Percentiles rank a stretch among this genome's conserved stretches.
phyloP scores from a whole-genome alignment of 2,113 vertebrate genomes.

The Paracanthobrama guichenoti region DNA sequence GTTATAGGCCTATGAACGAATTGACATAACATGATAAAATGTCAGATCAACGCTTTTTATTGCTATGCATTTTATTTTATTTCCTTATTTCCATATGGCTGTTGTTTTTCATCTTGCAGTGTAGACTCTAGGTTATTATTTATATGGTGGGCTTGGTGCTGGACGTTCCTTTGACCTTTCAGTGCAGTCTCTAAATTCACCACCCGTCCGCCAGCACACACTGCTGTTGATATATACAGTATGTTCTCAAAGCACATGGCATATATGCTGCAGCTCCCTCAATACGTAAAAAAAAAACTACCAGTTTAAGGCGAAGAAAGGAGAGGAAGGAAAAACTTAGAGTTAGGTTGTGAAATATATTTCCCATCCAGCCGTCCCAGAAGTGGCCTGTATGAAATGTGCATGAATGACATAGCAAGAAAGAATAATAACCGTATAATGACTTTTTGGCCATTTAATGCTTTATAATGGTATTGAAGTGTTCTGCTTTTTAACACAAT shows the following conservation, averaged over 20 bases:
- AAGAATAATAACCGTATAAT: too few relatives aligned
- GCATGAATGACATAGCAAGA: not conserved
- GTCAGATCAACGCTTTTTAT: not conserved
- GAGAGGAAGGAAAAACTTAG: constrained; percentile 1
- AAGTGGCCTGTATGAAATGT: not conserved
- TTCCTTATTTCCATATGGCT: not conserved
- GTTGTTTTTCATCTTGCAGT: not conserved
- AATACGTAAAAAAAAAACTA: constrained; percentile 22
- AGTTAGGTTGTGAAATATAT: constrained; percentile 32
- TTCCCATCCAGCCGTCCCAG: not conserved
- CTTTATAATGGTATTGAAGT: not conserved
- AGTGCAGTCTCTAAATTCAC: constrained; percentile 74
- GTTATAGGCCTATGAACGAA: not conserved
- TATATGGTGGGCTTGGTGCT: not conserved
- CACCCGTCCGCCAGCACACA: constrained; percentile 65
- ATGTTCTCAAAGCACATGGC: constrained; percentile 37
- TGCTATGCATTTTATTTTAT: not conserved
- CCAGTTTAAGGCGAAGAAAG: not conserved
- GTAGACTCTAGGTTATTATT: constrained; percentile 6
- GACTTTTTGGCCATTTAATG: not conserved
- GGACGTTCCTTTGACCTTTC: constrained; percentile 67
- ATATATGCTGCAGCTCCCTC: constrained; percentile 47
- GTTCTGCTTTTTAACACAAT: too few relatives aligned
- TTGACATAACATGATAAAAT: not conserved
- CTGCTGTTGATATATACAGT: constrained; percentile 49